These are phyloP conservation scores for Porites rus DNA, from an alignment of 92 coral and sea anemone species.

Conservation along the genomic window DNA sequence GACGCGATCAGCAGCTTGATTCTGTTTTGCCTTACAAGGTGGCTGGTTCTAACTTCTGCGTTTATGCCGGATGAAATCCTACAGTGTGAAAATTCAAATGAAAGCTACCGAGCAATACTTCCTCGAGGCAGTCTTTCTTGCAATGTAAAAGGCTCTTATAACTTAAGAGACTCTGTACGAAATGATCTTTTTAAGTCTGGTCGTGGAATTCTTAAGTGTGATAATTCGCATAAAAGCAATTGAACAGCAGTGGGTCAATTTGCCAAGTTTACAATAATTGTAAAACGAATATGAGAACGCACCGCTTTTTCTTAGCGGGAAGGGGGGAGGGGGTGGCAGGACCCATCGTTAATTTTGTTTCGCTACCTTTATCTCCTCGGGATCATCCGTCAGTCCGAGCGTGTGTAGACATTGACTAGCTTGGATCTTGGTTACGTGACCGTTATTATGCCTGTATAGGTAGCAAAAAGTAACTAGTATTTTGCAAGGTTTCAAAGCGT, in stretches of 20 bases:
- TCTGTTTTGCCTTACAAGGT: too few relatives aligned
- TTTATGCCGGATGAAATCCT: too few relatives aligned
- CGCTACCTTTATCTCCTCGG: conserved; percentile 89
- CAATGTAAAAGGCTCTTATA: background rate
- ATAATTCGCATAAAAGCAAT: background rate
- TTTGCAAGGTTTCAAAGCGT: background rate
- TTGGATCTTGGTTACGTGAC: conserved; percentile 96
- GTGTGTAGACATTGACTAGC: conserved; percentile 94
- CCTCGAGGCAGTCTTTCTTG: background rate
- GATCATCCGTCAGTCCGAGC: conserved; percentile 84
- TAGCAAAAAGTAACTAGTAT: background rate
- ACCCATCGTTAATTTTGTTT: too few relatives aligned
- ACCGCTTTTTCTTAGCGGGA: too few relatives aligned
- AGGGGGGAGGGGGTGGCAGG: too few relatives aligned
- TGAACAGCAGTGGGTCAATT: background rate
- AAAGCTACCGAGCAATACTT: background rate
- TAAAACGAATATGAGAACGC: too few relatives aligned
- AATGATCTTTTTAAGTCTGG: too few relatives aligned
- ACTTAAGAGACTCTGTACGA: background rate
- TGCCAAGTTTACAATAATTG: too few relatives aligned
- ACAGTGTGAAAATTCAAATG: too few relatives aligned
- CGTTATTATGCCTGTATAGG: conserved; percentile 85
- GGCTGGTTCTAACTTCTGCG: too few relatives aligned
- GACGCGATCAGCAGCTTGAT: too few relatives aligned
- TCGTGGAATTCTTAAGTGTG: background rate